Percentiles rank a stretch among this genome's conserved stretches.
Evolutionary conservation across 2,797 vertebrate species (phyloP).

Genomic region (Emydoidea blandingii): DNA sequence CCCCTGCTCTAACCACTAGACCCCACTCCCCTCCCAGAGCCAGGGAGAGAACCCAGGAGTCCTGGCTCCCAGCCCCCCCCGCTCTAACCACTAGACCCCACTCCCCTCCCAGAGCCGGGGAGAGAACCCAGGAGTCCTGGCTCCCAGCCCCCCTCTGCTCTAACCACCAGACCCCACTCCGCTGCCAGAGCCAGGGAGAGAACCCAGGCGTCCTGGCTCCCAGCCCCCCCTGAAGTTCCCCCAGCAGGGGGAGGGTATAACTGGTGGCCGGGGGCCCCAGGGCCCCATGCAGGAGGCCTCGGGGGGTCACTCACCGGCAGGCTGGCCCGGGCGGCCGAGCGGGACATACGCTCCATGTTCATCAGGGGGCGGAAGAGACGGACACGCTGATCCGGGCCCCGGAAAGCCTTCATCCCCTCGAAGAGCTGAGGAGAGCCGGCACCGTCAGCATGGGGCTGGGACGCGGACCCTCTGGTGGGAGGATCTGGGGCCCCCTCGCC

Average conservation of each 20-base stretch:
- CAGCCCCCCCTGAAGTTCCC: not conserved
- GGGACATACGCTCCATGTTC: constrained; percentile 93
- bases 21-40: no score
- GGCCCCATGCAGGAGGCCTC: not conserved
- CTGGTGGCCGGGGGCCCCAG: accelerated
- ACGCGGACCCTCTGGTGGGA: no score
- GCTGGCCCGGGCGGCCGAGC: constrained; percentile 83
- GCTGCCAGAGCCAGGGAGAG: no score
- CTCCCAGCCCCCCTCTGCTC: not conserved
- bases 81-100: not conserved
- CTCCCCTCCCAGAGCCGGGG: no score
- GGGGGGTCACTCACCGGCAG: constrained; percentile 84
- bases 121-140: no score
- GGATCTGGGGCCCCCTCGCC: no score
- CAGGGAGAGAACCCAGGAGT: no score
- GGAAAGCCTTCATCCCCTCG: constrained; percentile 93
- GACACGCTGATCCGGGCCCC: constrained; percentile 85
- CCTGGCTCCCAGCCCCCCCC: no score
- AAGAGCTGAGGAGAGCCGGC: constrained; percentile 77
- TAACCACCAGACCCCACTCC: not conserved
- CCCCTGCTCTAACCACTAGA: no score
- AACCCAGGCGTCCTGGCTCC: not conserved
- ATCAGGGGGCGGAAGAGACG: constrained; percentile 92
- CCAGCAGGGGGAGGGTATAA: not conserved
- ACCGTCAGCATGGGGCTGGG: not conserved